Conservation (phyloP, 2,888 invertebrate species). For the Volucella inanis region DNA sequence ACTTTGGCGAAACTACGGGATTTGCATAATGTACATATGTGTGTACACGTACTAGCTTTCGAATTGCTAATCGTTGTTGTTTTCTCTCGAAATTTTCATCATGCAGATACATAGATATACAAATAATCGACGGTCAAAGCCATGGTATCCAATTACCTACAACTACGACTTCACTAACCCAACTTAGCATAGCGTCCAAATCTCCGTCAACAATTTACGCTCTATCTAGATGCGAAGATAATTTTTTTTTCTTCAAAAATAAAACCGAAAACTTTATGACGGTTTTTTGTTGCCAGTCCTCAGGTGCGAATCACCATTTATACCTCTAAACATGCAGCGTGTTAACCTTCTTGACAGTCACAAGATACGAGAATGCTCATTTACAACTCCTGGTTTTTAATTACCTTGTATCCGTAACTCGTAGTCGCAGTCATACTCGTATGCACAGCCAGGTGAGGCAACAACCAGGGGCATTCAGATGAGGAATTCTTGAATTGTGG, state of each 20-base stretch:
- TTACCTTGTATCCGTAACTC: constrained; percentile 11
- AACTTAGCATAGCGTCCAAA: constrained; percentile 23
- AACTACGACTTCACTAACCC: constrained; percentile 21
- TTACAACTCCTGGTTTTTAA: constrained; percentile 53
- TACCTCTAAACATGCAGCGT: constrained; percentile 18
- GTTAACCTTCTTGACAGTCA: constrained; percentile 27
- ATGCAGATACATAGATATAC: neutral
- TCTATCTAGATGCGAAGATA: constrained; percentile 20
- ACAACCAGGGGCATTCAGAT: neutral
- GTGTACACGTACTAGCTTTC: no score
- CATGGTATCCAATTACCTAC: constrained; percentile 41
- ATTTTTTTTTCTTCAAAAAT: neutral
- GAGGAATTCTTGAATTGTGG: constrained; percentile 26
- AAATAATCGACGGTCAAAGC: constrained; percentile 11
- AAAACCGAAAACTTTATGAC: neutral
- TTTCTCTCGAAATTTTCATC: no score
- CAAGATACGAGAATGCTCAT: constrained; percentile 21
- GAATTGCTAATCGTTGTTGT: no score
- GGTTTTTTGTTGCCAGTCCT: constrained; percentile 26
- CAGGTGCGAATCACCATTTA: constrained; percentile 32
- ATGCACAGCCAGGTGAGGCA: neutral
- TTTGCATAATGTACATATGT: no score
- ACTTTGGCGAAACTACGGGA: no score
- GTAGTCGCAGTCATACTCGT: neutral
- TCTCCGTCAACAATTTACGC: neutral